Base-by-base conservation (phyloP, 2,888 invertebrate genomes). In the Pseudolycoriella hygida region DNA sequence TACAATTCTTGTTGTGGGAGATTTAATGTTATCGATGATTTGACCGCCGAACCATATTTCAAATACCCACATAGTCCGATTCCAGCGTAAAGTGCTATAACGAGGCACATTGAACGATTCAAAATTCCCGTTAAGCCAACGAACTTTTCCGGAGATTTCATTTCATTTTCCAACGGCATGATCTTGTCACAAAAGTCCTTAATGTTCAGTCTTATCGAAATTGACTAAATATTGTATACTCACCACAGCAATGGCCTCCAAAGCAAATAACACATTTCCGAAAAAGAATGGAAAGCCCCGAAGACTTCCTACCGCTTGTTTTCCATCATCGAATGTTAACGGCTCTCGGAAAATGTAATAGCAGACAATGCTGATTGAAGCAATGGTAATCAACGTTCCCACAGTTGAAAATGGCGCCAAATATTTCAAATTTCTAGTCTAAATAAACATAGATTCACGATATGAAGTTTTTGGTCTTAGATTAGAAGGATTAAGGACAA, bases 31-130 rank as follows among this genome's bases (percentile, higher is more conserved):
- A 96, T 85, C 54, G 85, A 86, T 44, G 86, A 90, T 44, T 71
- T 57, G 0, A 83, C 73, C 0, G 57, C 55, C 10, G 69, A 62
- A 0, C 93, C 94, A 57, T 84, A 94, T 50, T 80, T 78, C 38
- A 94, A 64, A 64, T 89, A 96, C 0, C 96, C 96, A 57, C 88
- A 86, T 47, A 94, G 76, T 2, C 94, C 94, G 70, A 90, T 79
- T 17, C 80, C 78, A 5, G 85, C 77, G 61, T 94, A 96, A 12
- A 94, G 62, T 6, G 76, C 58, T 2, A 88, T 76, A 48, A 93
- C 90, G 44, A 76, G 67, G 2, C 77, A 60, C 89, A 96, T 93
- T 1, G 82, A 71, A 52, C 75, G 72, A 60, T 93, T 93, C 11
- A 96, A 67, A 0, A 93, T 88, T 2, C 94, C 94, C 47, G 73